Evolutionary conservation across 2,888 invertebrate species (phyloP), one percentile per base, ranked within the genome.

Genomic region (Trichogramma dendrolimi): DNA sequence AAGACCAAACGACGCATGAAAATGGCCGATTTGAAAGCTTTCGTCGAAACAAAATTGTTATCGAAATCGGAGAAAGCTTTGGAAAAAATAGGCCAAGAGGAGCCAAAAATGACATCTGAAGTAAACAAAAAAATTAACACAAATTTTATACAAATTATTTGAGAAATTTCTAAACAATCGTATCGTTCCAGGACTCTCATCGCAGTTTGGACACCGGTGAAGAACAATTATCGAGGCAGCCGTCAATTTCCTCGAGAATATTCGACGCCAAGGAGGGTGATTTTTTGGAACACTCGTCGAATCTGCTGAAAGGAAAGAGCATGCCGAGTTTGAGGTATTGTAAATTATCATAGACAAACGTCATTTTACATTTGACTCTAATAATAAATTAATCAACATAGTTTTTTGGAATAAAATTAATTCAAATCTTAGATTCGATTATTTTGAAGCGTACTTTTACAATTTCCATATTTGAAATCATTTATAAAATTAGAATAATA

Each of bases 251-350:
- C 58, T 86, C 87, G 52, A 87, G 87, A 67, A 77, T 85, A 56
- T 83, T 83, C 10, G 84, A 85, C 42, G 75, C 76, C 0, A 81
- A 83, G 66, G 81, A 83, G 41, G 81, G 82, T 27, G 83, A 84
- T 69, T 75, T 82, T 55, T 82, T 84, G 67, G 75, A 80, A 47
- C 79, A 78, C 65, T 81, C 84, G 11, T 84, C 86, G 58, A 92
- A 91, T 79, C 83, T 95, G 56, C 89, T 92, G 65, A 93, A 96
- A 83, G 95, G 96, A 65, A 95, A 95, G 81, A 96, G 95, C 83
- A 94, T 96, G 94, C 96, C 96, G 4, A 94, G 94, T 75, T 82
- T 96, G 65, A 94, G 94, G 94, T 94, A 82, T 81, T 60, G 47
- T 47, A 47, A 61, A 7, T 10, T 41, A 48, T 10, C 41, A 57